phyloP scores from a whole-genome alignment of 2,888 invertebrate species.

The Ectropis crepuscularia region DNA sequence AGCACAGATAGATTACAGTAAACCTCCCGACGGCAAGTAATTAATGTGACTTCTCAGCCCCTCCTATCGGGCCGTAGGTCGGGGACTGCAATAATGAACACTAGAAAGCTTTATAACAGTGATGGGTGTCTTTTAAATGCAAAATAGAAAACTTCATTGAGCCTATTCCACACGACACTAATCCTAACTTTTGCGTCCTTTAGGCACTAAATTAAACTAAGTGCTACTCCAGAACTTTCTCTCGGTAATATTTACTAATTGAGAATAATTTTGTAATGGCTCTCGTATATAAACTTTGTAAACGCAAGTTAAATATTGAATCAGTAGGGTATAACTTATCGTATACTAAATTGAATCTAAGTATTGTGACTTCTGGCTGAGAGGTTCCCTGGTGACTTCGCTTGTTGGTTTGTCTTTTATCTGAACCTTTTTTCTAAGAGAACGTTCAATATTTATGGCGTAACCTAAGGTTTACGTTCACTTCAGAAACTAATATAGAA shows the following conservation, averaged over 20 bases:
- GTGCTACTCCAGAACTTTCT: constrained; percentile 35
- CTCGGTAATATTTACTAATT: constrained; percentile 43
- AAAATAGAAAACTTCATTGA: constrained; percentile 40
- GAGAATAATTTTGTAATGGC: constrained; percentile 36
- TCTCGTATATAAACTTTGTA: constrained; percentile 6
- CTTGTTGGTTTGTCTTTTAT: constrained; percentile 43
- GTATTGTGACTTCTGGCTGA: constrained; percentile 37
- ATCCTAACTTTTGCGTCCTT: constrained; percentile 24
- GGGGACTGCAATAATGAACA: constrained; percentile 60
- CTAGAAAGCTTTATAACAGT: constrained; percentile 50
- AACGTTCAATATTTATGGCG: constrained; percentile 45
- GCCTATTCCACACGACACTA: constrained; percentile 9
- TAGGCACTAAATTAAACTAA: constrained; percentile 38
- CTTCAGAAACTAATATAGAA: constrained; percentile 17
- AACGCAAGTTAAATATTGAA: constrained; percentile 38
- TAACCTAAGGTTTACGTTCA: constrained; percentile 19
- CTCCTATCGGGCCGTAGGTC: constrained; percentile 44
- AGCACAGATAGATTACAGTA: constrained; percentile 42
- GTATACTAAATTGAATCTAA: constrained; percentile 40
- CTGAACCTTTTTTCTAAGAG: constrained; percentile 35
- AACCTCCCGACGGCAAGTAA: constrained; percentile 53
- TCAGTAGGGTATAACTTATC: constrained; percentile 36
- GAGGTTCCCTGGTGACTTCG: constrained; percentile 19
- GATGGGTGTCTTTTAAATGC: constrained; percentile 71
- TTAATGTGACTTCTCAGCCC: constrained; percentile 60